A percentile compares a stretch with the other conserved stretches of the same genome.
Evolutionary conservation across 2,888 invertebrate genomes (phyloP).

Genomic region (Chelonus formosanus): DNA sequence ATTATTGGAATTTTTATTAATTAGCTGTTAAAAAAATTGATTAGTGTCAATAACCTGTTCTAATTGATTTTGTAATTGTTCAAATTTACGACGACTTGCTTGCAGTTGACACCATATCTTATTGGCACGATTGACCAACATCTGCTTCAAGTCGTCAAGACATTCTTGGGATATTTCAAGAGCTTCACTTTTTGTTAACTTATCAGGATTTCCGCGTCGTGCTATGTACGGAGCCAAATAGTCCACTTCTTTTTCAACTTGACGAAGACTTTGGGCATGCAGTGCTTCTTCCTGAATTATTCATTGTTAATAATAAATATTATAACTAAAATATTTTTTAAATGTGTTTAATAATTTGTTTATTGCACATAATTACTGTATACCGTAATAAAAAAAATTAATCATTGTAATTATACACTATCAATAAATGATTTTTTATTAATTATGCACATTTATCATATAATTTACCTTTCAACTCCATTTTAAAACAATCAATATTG

Average conservation of each 20-base stretch:
- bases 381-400: too few relatives aligned
- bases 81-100: slow-evolving; percentile 67
- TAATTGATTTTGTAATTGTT: slow-evolving; percentile 70
- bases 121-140: slow-evolving; percentile 72
- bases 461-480: too few relatives aligned
- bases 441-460: too few relatives aligned
- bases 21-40: not conserved
- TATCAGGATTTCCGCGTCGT: slow-evolving; percentile 68
- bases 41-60: slow-evolving; percentile 48
- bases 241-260: slow-evolving; percentile 72
- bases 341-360: too few relatives aligned
- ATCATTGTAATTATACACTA: too few relatives aligned
- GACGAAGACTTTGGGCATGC: slow-evolving; percentile 69
- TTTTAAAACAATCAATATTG: too few relatives aligned
- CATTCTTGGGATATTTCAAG: slow-evolving; percentile 69
- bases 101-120: slow-evolving; percentile 75
- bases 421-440: too few relatives aligned
- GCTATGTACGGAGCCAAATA: slow-evolving; percentile 74
- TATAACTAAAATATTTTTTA: too few relatives aligned
- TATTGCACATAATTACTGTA: too few relatives aligned
- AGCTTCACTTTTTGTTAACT: slow-evolving; percentile 65
- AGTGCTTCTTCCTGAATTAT: slow-evolving; percentile 65
- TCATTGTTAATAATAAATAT: too few relatives aligned
- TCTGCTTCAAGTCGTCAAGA: slow-evolving; percentile 73
- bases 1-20: too few relatives aligned